Evolutionary conservation across 2,888 invertebrate species (phyloP), one percentile per base, ranked within the genome.

Genomic region (Caradrina kadenii): DNA sequence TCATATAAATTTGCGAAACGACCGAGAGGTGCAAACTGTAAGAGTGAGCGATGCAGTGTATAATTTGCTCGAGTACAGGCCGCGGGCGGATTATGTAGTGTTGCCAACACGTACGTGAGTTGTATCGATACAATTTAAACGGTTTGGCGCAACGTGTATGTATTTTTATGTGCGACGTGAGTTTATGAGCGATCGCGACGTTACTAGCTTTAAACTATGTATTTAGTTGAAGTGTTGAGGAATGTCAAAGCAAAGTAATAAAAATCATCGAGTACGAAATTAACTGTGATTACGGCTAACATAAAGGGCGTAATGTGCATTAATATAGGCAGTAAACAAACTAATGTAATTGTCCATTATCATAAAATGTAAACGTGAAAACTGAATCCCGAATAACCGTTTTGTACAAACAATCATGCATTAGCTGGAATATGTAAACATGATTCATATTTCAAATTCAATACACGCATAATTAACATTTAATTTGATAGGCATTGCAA

Each of bases 1-100:
- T 92, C 92, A 91, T 92, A 93, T 92, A 92, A 93, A 92, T 92
- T 92, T 92, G 87, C 90, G 87, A 91, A 92, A 93, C 91, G 92
- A 92, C 90, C 87, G 87, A 89, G 90, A 92, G 93, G 93, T 93
- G 93, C 89, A 93, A 93, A 93, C 90, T 92, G 89, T 87, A 89
- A 89, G 92, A 90, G 86, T 88, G 90, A 90, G 89, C 88, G 89
- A 91, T 89, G 90, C 84, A 81, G 86, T 89, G 82, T 92, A 86
- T 92, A 92, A 92, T 93, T 92, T 92, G 88, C 88, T 74, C 81
- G 87, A 89, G 86, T 88, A 88, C 83, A 86, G 85, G 82, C 93
- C 91, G 87, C 91, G 75, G 90, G 92, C 91, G 83, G 73, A 81
- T 84, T 84, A 76, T 78, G 71, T 89, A 90, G 91, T 87, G 88